A percentile compares a stretch with the other conserved stretches of the same genome.
These are phyloP conservation scores for Drosophila kuntzei DNA, from an alignment of 2,888 invertebrate species.

Conservation along the genomic window DNA sequence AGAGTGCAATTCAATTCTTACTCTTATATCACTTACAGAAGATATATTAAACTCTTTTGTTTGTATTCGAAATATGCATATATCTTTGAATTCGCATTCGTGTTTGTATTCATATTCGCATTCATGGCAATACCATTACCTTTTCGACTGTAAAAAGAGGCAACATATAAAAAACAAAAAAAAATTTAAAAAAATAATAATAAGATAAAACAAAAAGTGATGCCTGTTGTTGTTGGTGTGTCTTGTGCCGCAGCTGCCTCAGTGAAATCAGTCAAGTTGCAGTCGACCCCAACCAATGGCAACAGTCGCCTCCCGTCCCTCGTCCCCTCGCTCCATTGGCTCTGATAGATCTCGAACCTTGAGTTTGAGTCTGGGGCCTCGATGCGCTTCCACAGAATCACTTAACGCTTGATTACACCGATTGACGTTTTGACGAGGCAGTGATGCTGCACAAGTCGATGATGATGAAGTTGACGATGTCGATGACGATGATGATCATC, in stretches of 20 bases:
- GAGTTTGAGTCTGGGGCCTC: constrained; percentile 32
- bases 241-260: constrained; percentile 40
- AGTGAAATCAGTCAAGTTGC: constrained; percentile 49
- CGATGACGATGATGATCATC: constrained; percentile 29
- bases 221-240: constrained; percentile 6
- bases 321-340: not conserved
- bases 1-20: not conserved
- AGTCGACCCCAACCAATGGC: constrained; percentile 14
- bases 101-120: not conserved
- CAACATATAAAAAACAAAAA: constrained; percentile 28
- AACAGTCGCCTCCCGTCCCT: not conserved
- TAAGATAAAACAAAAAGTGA: constrained; percentile 12
- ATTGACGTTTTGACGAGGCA: constrained; percentile 81
- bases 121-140: constrained; percentile 1
- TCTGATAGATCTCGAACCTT: constrained; percentile 5
- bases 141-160: constrained; percentile 39
- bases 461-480: constrained; percentile 59
- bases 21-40: not conserved
- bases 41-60: not conserved
- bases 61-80: not conserved
- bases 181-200: not conserved
- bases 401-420: constrained; percentile 84
- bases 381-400: constrained; percentile 82
- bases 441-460: constrained; percentile 78
- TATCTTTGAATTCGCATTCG: not conserved